A percentile compares a stretch with the other conserved stretches of the same genome.
Conservation (phyloP, 1,140 invertebrate species). For the Gerris buenoi region DNA sequence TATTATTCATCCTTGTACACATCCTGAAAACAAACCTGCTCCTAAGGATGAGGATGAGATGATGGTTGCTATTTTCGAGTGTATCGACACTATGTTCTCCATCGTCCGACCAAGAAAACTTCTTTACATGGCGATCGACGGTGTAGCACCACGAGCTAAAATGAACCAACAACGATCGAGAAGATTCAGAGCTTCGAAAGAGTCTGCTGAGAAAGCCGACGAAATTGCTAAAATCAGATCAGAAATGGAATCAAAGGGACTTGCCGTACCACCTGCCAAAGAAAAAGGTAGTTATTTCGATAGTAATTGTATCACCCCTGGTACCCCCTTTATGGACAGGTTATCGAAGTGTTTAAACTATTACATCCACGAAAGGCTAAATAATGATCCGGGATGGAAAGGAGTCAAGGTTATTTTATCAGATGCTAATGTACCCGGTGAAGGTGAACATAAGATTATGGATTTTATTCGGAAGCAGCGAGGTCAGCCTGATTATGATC, state of each 20-base stretch:
- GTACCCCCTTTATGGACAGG: slow-evolving; percentile 94
- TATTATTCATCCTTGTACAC: slow-evolving; percentile 98
- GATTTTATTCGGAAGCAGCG: slow-evolving; percentile 93
- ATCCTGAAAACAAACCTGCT: slow-evolving; percentile 96
- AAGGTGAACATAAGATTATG: slow-evolving; percentile 99
- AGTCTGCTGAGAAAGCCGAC: slow-evolving; percentile 74
- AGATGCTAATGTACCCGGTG: slow-evolving; percentile 89
- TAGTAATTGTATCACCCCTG: slow-evolving; percentile 97
- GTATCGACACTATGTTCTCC: slow-evolving; percentile 87
- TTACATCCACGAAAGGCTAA: slow-evolving; percentile 86
- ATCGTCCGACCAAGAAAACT: slow-evolving; percentile 90
- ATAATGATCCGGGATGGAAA: slow-evolving; percentile 90
- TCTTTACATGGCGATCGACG: slow-evolving; percentile 99
- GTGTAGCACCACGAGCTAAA: slow-evolving; percentile 93
- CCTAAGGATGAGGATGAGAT: slow-evolving; percentile 99
- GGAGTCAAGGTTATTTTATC: slow-evolving; percentile 80
- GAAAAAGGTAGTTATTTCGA: slow-evolving; percentile 88
- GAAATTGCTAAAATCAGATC: slow-evolving; percentile 66
- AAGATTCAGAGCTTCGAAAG: slow-evolving; percentile 91
- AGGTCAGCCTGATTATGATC: slow-evolving; percentile 89
- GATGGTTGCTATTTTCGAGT: slow-evolving; percentile 99
- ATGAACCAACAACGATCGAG: slow-evolving; percentile 99
- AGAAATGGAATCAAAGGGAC: slow-evolving; percentile 59
- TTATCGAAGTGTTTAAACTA: slow-evolving; percentile 88
- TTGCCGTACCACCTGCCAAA: slow-evolving; percentile 74